These are phyloP conservation scores for Pachyrhynchus sulphureomaculatus DNA, from an alignment of 1,140 invertebrate genomes.

Conservation along the genomic window DNA sequence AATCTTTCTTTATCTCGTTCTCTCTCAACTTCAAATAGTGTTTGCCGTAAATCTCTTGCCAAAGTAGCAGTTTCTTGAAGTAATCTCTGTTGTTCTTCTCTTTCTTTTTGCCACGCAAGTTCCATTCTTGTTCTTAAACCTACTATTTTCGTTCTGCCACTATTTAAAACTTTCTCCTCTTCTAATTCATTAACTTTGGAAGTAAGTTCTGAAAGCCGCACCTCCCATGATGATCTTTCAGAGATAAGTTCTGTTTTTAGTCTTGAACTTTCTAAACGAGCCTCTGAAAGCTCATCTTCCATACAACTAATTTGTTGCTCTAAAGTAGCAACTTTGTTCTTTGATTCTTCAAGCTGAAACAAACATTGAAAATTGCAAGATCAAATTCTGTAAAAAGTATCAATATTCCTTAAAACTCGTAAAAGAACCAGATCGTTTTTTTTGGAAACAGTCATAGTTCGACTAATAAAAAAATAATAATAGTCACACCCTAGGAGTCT, in stretches of 20 bases:
- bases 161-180: conserved; percentile 76
- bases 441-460: background rate
- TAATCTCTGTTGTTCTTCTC: conserved; percentile 87
- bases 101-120: conserved; percentile 93
- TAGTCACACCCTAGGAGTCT: too few species aligned
- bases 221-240: conserved; percentile 83
- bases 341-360: conserved; percentile 57
- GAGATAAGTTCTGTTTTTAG: conserved; percentile 87
- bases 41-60: conserved; percentile 84
- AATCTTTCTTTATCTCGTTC: conserved; percentile 86
- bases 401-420: too few species aligned
- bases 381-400: too few species aligned
- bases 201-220: conserved; percentile 85
- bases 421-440: too few species aligned
- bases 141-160: conserved; percentile 80
- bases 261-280: conserved; percentile 77
- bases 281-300: conserved; percentile 86
- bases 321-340: conserved; percentile 65
- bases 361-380: too few species aligned
- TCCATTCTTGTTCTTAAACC: conserved; percentile 87
- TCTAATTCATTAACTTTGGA: conserved; percentile 90
- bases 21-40: conserved; percentile 83
- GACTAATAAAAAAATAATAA: background rate
- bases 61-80: conserved; percentile 89
- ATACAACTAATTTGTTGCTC: conserved; percentile 82